Conservation (phyloP, 1,140 invertebrate genomes). For the Aphidius gifuensis region DNA sequence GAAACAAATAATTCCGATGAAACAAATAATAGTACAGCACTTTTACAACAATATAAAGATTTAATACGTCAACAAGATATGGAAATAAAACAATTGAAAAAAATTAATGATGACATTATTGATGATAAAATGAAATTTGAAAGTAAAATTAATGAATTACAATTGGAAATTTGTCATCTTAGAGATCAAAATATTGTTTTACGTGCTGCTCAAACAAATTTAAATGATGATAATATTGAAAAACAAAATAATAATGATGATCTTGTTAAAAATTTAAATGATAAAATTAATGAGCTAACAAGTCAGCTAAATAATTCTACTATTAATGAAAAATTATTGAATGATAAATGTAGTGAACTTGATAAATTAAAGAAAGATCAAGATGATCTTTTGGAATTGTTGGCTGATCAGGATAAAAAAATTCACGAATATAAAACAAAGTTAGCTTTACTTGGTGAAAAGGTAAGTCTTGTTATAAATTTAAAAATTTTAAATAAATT, state of each 20-base stretch:
- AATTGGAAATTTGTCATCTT: slow-evolving; percentile 70
- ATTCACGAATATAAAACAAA: slow-evolving; percentile 68
- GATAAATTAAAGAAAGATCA: slow-evolving; percentile 80
- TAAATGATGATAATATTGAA: slow-evolving; percentile 28
- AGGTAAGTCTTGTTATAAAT: slow-evolving; percentile 46
- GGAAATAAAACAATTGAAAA: slow-evolving; percentile 65
- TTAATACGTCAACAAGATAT: slow-evolving; percentile 85
- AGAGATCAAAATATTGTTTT: slow-evolving; percentile 85
- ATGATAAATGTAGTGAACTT: slow-evolving; percentile 60
- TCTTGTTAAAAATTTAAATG: slow-evolving; percentile 43
- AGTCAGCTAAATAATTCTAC: slow-evolving; percentile 37
- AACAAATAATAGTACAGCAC: slow-evolving; percentile 42
- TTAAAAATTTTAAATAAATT: slow-evolving; percentile 2
- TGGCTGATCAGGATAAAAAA: slow-evolving; percentile 81
- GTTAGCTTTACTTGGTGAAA: slow-evolving; percentile 68
- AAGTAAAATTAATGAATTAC: slow-evolving; percentile 68
- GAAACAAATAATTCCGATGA: slow-evolving; percentile 42
- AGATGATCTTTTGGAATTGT: slow-evolving; percentile 81
- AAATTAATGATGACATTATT: slow-evolving; percentile 55
- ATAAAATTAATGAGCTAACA: slow-evolving; percentile 40
- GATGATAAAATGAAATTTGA: slow-evolving; percentile 58
- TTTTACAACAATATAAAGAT: slow-evolving; percentile 75
- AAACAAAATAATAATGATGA: slow-evolving; percentile 30
- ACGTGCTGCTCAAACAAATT: slow-evolving; percentile 63
- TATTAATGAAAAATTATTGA: slow-evolving; percentile 35